Evolutionary conservation across 2,888 invertebrate genomes (phyloP), one percentile per base, ranked within the genome.

Genomic region (Bibio marci): DNA sequence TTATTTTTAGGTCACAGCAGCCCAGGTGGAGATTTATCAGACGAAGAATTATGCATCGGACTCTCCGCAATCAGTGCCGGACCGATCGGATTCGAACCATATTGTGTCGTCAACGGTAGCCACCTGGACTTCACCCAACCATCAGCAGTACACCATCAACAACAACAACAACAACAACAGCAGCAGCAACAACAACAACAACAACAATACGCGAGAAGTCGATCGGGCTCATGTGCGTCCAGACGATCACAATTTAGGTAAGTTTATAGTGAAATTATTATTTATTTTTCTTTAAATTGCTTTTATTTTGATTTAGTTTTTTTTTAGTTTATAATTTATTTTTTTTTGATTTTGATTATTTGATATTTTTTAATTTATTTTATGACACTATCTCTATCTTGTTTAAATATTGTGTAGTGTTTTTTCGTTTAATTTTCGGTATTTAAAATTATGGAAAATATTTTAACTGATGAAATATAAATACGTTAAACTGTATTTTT

Each of bases 21-120:
- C 60, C 62, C 62, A 59, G 59, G 62, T 61, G 62, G 62, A 62
- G 62, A 62, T 56, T 48, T 62, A 62, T 62, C 62, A 56, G 62
- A 62, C 55, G 62, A 62, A 58, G 62, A 62, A 54, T 30, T 61
- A 53, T 61, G 59, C 52, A 48, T 54, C 52, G 60, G 61, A 59
- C 50, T 60, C 35, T 35, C 40, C 57, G 52, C 61, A 57, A 56
- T 55, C 52, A 52, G 56, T 44, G 54, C 56, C 50, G 58, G 56
- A 58, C 55, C 59, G 58, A 54, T 54, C 55, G 62, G 60, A 56
- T 57, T 58, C 55, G 59, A 62, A 57, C 53, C 60, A 56, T 51
- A 58, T 59, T 64, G 64, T 54, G 53, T 59, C 61, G 41, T 57
- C 62, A 39, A 52, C 57, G 56, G 56, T 35, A 41, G 46, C 37